Base-by-base conservation (phyloP, 2,113 vertebrate species). In the Sebastes fasciatus region DNA sequence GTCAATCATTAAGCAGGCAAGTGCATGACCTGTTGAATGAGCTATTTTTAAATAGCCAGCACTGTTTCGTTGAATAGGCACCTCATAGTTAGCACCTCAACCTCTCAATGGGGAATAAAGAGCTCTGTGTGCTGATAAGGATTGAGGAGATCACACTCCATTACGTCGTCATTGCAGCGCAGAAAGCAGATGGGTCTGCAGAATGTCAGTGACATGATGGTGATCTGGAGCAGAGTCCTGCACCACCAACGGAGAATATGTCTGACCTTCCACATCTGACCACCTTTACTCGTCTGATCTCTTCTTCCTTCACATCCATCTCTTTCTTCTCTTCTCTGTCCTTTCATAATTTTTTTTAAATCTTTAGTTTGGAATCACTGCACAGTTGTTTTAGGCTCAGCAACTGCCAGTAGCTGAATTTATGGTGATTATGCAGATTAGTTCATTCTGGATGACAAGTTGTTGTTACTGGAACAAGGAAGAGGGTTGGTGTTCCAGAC, bases 1-100 rank as follows among this genome's bases (percentile, higher is more conserved):
- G 84, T 77, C 68, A 83, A 84, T 86, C 49, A 85, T 84, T 67
- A 79, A 80, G 77, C 68, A 71, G 72, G 51, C 49, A 62, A 80
- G 57, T 79, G 74, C 80, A 68, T 81, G 83, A 83, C 80, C 82
- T 85, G 76, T 61, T 86, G 61, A 76, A 62, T 51, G 78, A 64
- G 80, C 40, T 82, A 46, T 79, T 73, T 72, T 84, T 84, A 78
- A 82, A 85, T 45, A 64, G 43, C 26, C 60, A 60, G 51, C 60
- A 42, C 34, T 19, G 72, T 72, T 79, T 79, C 1, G 19, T 2
- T 61, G 23, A 66, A 42, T 17, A 48, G 58, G 79, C 57, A 54
- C 34, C 34, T 34, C 34, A 34, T 65, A 66, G 34, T 19, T 19
- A 49, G 43, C 61, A 78, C 63, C 62, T 51, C 16, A 6, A 49